phyloP scores from a whole-genome alignment of 2,797 vertebrate genomes.

The Gymnothorax javanicus region DNA sequence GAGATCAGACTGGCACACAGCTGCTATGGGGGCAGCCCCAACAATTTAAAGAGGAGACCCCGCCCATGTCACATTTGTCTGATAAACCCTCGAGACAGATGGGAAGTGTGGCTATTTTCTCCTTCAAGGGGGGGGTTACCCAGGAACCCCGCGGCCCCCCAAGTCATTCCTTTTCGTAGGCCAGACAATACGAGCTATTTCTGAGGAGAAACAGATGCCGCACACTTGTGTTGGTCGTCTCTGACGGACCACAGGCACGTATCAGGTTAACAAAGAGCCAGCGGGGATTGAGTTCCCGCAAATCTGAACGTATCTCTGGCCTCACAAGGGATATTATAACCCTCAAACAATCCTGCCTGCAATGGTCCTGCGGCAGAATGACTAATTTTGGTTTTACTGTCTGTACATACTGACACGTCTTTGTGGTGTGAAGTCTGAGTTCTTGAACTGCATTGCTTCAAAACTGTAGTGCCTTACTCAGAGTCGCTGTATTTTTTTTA shows the following conservation, averaged over 20 bases:
- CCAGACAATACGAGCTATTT: slow-evolving; percentile 71
- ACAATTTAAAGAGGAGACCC: slow-evolving; percentile 61
- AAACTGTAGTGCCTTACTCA: too few relatives aligned
- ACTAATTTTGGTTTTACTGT: background rate
- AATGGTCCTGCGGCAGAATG: background rate
- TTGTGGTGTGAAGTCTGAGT: background rate
- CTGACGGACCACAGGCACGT: slow-evolving; percentile 31
- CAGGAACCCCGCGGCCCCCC: slow-evolving; percentile 39
- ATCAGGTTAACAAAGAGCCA: slow-evolving; percentile 19
- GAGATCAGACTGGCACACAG: background rate
- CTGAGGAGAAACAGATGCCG: slow-evolving; percentile 72
- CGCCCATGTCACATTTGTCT: slow-evolving; percentile 63
- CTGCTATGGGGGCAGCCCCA: slow-evolving; percentile 3
- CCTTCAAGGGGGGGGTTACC: slow-evolving; percentile 52
- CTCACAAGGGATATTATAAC: too few relatives aligned
- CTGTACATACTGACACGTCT: background rate
- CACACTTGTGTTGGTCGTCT: slow-evolving; percentile 52
- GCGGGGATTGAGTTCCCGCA: background rate
- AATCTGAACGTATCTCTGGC: too few relatives aligned
- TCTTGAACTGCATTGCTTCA: too few relatives aligned
- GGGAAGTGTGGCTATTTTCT: slow-evolving; percentile 74
- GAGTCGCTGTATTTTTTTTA: too few relatives aligned
- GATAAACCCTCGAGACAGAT: slow-evolving; percentile 66
- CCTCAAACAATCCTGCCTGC: too few relatives aligned
- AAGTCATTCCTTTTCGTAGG: slow-evolving; percentile 72